Evolutionary conservation across 2,888 invertebrate species (phyloP).

Genomic region (Parascotia fuliginaria): DNA sequence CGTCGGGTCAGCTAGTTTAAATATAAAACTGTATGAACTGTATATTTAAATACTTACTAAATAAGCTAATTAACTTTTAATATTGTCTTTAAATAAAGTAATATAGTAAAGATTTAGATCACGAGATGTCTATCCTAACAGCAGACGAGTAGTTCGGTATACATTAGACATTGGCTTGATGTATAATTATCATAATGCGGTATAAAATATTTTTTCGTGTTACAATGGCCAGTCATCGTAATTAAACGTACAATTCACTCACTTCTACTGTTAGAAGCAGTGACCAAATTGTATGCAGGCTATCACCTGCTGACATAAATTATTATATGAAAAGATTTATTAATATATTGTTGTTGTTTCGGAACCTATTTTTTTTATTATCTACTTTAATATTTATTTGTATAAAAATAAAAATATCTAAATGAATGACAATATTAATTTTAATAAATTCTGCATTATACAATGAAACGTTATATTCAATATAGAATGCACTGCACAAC

Average conservation of each 20-base stretch:
- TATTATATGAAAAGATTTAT: background rate
- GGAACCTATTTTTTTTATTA: too few species aligned
- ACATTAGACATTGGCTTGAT: slow-evolving; percentile 60
- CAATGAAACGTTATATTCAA: too few species aligned
- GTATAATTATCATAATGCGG: slow-evolving; percentile 78
- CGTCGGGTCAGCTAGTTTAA: too few species aligned
- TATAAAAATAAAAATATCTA: too few species aligned
- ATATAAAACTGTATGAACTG: too few species aligned
- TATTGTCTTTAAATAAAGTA: slow-evolving; percentile 18
- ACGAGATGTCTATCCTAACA: slow-evolving; percentile 39
- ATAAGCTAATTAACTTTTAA: slow-evolving; percentile 12
- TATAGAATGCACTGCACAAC: background rate
- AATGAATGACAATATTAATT: too few species aligned
- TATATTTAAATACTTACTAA: background rate
- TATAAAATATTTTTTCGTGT: slow-evolving; percentile 69
- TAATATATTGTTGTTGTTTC: background rate
- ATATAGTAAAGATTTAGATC: slow-evolving; percentile 38
- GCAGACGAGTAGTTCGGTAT: slow-evolving; percentile 47
- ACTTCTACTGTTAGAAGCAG: slow-evolving; percentile 55
- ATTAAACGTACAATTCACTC: slow-evolving; percentile 76
- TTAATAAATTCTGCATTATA: too few species aligned
- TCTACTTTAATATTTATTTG: too few species aligned
- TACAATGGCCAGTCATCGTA: slow-evolving; percentile 72
- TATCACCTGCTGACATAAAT: slow-evolving; percentile 34
- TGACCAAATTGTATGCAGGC: slow-evolving; percentile 41